These are phyloP conservation scores for Neomorphus geoffroyi DNA, from an alignment of 2,797 vertebrate species.

Conservation along the genomic window DNA sequence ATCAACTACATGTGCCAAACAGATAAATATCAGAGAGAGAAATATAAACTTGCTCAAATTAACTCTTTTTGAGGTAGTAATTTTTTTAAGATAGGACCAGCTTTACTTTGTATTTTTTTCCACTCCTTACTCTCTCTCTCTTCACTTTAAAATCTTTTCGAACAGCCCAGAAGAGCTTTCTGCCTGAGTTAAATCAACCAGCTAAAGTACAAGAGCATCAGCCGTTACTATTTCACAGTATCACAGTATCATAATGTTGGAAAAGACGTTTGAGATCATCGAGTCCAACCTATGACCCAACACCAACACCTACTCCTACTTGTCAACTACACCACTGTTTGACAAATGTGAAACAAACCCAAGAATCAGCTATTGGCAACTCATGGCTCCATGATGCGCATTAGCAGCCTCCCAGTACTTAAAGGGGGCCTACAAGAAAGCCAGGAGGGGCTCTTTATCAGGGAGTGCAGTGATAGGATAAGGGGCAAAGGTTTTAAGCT, in stretches of 20 bases:
- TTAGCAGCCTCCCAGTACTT: too few relatives aligned
- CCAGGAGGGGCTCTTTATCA: too few relatives aligned
- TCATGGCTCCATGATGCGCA: not conserved
- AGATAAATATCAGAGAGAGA: not conserved
- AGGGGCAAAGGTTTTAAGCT: too few relatives aligned
- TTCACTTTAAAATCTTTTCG: not conserved
- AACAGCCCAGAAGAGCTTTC: not conserved
- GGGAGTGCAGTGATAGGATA: too few relatives aligned
- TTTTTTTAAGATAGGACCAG: not conserved
- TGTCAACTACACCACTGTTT: too few relatives aligned
- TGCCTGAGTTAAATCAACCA: not conserved
- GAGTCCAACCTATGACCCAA: too few relatives aligned
- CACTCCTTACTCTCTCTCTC: not conserved
- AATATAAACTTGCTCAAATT: conserved; percentile 4
- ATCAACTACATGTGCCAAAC: not conserved
- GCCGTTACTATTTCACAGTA: not conserved
- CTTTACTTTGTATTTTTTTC: not conserved
- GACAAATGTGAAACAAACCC: not conserved
- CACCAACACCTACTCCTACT: too few relatives aligned
- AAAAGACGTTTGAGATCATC: too few relatives aligned
- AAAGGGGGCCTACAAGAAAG: too few relatives aligned
- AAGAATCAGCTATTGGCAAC: not conserved
- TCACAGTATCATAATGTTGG: too few relatives aligned
- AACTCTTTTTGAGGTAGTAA: not conserved
- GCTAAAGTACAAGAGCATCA: not conserved